Conservation (phyloP, 2,888 invertebrate genomes). For the Norana najaformis region DNA sequence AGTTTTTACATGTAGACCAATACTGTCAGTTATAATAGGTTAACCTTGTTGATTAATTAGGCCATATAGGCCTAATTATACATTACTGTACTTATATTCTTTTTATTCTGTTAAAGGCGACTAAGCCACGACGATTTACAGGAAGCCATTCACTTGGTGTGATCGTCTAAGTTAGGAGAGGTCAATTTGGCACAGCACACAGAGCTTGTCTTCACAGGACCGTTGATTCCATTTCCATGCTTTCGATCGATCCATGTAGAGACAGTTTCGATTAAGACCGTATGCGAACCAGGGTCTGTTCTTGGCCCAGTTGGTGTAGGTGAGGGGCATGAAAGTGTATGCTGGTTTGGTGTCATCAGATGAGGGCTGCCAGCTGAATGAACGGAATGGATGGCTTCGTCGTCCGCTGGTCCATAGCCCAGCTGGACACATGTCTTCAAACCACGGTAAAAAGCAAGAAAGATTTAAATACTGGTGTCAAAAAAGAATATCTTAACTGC, state of each 20-base stretch:
- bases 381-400: not conserved
- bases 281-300: not conserved
- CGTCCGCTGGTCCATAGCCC: not conserved
- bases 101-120: not conserved
- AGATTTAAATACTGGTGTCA: no score
- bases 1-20: not conserved
- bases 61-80: not conserved
- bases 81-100: not conserved
- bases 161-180: not conserved
- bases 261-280: not conserved
- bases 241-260: conserved; percentile 14
- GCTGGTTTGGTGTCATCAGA: not conserved
- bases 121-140: not conserved
- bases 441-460: not conserved
- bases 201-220: not conserved
- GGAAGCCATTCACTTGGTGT: not conserved
- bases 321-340: not conserved
- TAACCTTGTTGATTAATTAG: no score
- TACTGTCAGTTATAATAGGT: not conserved
- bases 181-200: not conserved
- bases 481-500: no score
- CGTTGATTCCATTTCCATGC: conserved; percentile 15
- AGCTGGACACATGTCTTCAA: not conserved
- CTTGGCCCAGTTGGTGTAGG: conserved; percentile 6
- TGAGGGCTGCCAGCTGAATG: not conserved